A percentile compares a stretch with the other conserved stretches of the same genome.
Evolutionary conservation across 2,888 invertebrate genomes (phyloP).

Genomic region (Tipula confusa): DNA sequence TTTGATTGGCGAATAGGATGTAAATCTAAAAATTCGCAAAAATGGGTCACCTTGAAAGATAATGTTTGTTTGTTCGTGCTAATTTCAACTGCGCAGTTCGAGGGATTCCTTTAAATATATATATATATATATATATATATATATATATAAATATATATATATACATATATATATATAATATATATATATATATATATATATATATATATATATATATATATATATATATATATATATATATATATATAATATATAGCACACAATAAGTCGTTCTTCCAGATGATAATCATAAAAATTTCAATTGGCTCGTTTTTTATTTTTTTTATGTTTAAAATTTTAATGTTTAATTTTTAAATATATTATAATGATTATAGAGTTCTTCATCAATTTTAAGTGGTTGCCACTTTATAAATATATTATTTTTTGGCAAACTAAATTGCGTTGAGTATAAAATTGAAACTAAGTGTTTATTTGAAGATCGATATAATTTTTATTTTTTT

Average conservation of each 20-base stretch:
- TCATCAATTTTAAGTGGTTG: conserved; percentile 12
- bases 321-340: neutral
- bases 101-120: too few relatives aligned
- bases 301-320: neutral
- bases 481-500: neutral
- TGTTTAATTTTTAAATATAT: neutral
- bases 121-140: too few relatives aligned
- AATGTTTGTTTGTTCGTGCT: too few relatives aligned
- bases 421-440: neutral
- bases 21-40: too few relatives aligned
- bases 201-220: too few relatives aligned
- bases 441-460: neutral
- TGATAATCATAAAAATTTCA: conserved; percentile 12
- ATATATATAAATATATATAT: too few relatives aligned
- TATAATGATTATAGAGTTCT: conserved; percentile 13
- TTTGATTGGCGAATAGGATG: too few relatives aligned
- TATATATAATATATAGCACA: conserved; percentile 12
- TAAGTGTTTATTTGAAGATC: neutral
- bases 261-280: conserved; percentile 3
- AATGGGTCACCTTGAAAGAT: too few relatives aligned
- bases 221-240: too few relatives aligned
- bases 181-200: too few relatives aligned
- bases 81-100: too few relatives aligned
- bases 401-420: neutral
- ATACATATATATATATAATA: too few relatives aligned